A percentile compares a stretch with the other conserved stretches of the same genome.
Evolutionary conservation across 37 sponge, comb jelly and placozoan species (phyloP).

Genomic region (Theonella swinhoei): DNA sequence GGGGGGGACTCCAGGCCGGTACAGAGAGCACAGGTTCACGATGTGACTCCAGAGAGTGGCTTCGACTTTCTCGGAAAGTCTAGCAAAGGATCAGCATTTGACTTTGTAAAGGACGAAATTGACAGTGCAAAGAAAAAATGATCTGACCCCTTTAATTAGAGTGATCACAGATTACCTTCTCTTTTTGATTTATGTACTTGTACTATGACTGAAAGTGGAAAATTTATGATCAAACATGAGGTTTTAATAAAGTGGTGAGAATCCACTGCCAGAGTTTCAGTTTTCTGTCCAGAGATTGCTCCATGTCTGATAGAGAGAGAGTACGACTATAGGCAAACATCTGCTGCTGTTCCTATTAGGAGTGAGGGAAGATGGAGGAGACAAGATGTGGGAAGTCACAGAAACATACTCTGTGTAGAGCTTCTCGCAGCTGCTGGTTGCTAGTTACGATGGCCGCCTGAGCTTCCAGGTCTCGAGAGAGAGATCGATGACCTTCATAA

Average conservation of each 20-base stretch:
- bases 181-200: too few relatives aligned
- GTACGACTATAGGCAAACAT: conserved; percentile 40
- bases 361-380: neutral
- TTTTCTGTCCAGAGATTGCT: conserved; percentile 22
- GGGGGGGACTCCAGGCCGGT: conserved; percentile 74
- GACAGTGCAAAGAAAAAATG: neutral
- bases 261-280: conserved; percentile 52
- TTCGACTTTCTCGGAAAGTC: conserved; percentile 79
- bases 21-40: conserved; percentile 35
- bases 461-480: conserved; percentile 75
- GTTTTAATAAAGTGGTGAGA: conserved; percentile 57
- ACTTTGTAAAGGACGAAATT: conserved; percentile 88
- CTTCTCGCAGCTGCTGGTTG: conserved; percentile 40
- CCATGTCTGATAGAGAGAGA: conserved; percentile 9
- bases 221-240: conserved; percentile 52
- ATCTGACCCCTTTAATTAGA: neutral
- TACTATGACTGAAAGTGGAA: too few relatives aligned
- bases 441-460: conserved; percentile 78
- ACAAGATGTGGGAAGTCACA: neutral
- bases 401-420: conserved; percentile 60
- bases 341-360: conserved; percentile 51
- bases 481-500: conserved; percentile 73
- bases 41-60: conserved; percentile 34
- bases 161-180: too few relatives aligned
- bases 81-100: conserved; percentile 75